These are phyloP conservation scores for Opisthograptis luteolata DNA, from an alignment of 2,888 invertebrate genomes.

Conservation along the genomic window DNA sequence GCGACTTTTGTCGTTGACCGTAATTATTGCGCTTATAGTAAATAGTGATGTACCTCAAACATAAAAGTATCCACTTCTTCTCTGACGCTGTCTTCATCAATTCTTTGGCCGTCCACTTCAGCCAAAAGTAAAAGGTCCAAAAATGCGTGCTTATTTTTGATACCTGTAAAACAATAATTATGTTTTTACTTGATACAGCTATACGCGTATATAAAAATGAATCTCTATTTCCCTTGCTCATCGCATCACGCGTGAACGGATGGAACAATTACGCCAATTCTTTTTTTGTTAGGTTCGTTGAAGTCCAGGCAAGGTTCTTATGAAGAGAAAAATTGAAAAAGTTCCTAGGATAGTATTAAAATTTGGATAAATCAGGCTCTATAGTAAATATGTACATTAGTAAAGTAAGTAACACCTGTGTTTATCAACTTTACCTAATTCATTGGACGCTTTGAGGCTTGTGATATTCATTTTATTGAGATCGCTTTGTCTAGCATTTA, in stretches of 20 bases:
- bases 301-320: too few species aligned
- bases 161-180: constrained; percentile 53
- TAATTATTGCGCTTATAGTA: neutral
- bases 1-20: too few species aligned
- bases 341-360: too few species aligned
- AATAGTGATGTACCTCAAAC: constrained; percentile 83
- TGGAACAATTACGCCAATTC: too few species aligned
- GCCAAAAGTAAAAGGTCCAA: constrained; percentile 87
- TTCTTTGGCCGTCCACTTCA: constrained; percentile 80
- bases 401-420: too few species aligned
- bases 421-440: constrained; percentile 62
- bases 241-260: too few species aligned
- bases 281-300: too few species aligned
- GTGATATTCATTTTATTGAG: constrained; percentile 55
- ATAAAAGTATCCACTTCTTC: constrained; percentile 89
- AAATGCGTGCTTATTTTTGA: constrained; percentile 76
- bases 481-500: constrained; percentile 64
- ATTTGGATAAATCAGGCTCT: too few species aligned
- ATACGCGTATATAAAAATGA: neutral
- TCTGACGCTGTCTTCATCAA: constrained; percentile 84
- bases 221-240: too few species aligned
- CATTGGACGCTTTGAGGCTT: constrained; percentile 43
- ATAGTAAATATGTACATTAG: too few species aligned
- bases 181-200: neutral
- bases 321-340: too few species aligned